Percentiles rank a stretch among this genome's conserved stretches.
phyloP scores from a whole-genome alignment of 2,888 invertebrate species.

The Watsonalla cultraria region DNA sequence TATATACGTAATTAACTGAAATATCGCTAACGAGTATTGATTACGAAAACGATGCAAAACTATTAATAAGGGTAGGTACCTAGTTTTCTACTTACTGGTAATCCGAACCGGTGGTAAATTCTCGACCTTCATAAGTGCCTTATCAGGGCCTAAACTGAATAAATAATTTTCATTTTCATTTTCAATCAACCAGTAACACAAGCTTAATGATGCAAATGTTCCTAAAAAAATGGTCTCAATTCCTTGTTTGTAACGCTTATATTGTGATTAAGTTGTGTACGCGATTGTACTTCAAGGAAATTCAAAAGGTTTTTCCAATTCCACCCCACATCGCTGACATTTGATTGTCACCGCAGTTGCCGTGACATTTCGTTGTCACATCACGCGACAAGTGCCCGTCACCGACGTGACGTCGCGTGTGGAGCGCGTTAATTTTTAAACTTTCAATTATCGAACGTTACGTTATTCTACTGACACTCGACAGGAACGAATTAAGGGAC shows the following conservation, averaged over 20 bases:
- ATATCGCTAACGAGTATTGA: too few species aligned
- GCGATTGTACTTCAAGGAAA: background rate
- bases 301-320: slow-evolving; percentile 1
- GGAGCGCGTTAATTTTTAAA: slow-evolving; percentile 58
- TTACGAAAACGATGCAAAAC: too few species aligned
- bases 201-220: slow-evolving; percentile 15
- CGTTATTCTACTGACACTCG: slow-evolving; percentile 27
- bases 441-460: slow-evolving; percentile 59
- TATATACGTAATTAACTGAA: too few species aligned
- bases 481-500: background rate
- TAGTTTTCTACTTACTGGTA: too few species aligned
- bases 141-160: too few species aligned
- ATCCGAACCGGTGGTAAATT: too few species aligned
- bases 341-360: slow-evolving; percentile 19
- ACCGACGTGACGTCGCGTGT: slow-evolving; percentile 61
- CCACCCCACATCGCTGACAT: slow-evolving; percentile 26
- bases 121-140: too few species aligned
- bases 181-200: too few species aligned
- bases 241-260: too few species aligned
- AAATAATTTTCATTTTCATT: too few species aligned
- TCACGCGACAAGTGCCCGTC: slow-evolving; percentile 53
- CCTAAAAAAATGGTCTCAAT: background rate
- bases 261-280: too few species aligned
- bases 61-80: too few species aligned
- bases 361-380: slow-evolving; percentile 47